A percentile compares a stretch with the other conserved stretches of the same genome.
These are phyloP conservation scores for Drosophila melanica DNA, from an alignment of 1,140 invertebrate genomes.

Conservation along the genomic window DNA sequence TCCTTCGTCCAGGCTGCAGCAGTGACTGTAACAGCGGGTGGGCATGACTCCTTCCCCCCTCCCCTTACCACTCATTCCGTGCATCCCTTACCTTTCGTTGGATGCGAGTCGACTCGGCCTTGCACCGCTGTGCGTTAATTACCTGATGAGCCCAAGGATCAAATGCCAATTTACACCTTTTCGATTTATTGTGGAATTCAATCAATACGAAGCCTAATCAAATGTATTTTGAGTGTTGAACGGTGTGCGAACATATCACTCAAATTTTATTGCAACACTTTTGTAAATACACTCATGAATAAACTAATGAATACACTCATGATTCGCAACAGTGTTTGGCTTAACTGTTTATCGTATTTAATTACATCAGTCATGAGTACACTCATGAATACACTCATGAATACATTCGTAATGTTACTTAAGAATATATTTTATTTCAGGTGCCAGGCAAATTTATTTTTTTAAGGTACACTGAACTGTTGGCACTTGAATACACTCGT, in stretches of 20 bases:
- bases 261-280: no score
- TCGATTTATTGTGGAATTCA: slow-evolving; percentile 12
- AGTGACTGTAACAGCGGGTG: slow-evolving; percentile 34
- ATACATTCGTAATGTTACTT: not conserved
- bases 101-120: not conserved
- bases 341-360: no score
- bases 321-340: no score
- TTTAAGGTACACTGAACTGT: no score
- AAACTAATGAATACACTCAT: not conserved
- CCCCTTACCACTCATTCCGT: not conserved
- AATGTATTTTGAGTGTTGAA: not conserved
- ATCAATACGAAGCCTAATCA: slow-evolving; percentile 8
- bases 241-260: no score
- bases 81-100: not conserved
- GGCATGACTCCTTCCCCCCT: not conserved
- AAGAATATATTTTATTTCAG: not conserved
- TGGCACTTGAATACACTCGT: not conserved
- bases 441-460: not conserved
- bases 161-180: slow-evolving; percentile 52
- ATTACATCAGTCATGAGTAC: not conserved
- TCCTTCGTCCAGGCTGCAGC: slow-evolving; percentile 46
- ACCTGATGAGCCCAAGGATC: slow-evolving; percentile 59
- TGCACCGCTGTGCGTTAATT: slow-evolving; percentile 57
- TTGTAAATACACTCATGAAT: slow-evolving; percentile 1
- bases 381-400: no score